Evolutionary conservation across 2,113 vertebrate species (phyloP).

Genomic region (Ondatra zibethicus): DNA sequence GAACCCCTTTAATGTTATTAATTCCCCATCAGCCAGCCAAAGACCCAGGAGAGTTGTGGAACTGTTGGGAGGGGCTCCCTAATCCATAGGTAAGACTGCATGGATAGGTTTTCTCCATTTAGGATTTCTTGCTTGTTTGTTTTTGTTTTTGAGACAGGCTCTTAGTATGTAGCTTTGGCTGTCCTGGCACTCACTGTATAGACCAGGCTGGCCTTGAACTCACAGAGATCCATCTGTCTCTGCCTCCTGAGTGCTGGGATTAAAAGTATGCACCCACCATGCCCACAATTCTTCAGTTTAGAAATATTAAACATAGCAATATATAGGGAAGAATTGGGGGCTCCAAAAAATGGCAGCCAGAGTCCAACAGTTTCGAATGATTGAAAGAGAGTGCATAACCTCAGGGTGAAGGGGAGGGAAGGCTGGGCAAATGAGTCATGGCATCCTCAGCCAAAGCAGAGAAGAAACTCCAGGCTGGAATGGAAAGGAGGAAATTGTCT

Average conservation of each 20-base stretch:
- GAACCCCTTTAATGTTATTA: not conserved
- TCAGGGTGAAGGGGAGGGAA: fast-evolving
- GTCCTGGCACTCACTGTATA: not conserved
- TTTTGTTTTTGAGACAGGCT: not conserved
- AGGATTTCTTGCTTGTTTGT: not conserved
- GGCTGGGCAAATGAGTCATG: not conserved
- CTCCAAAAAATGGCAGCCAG: not conserved
- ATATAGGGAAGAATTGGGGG: not conserved
- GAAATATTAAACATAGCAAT: not conserved
- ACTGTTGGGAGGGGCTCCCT: not conserved
- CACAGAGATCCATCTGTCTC: not conserved
- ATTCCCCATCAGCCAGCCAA: not conserved
- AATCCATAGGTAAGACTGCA: not conserved
- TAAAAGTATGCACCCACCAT: not conserved
- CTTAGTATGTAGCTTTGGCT: not conserved
- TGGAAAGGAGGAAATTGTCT: not conserved
- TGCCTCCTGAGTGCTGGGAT: not conserved
- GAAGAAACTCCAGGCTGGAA: not conserved
- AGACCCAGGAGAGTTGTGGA: not conserved
- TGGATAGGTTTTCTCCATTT: not conserved
- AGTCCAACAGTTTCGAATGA: not conserved
- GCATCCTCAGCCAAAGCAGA: too few species aligned
- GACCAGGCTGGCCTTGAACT: not conserved
- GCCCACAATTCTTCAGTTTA: not conserved
- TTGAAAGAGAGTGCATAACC: not conserved